phyloP scores from a whole-genome alignment of 2,888 invertebrate species.

The Coecobrya sp. region DNA sequence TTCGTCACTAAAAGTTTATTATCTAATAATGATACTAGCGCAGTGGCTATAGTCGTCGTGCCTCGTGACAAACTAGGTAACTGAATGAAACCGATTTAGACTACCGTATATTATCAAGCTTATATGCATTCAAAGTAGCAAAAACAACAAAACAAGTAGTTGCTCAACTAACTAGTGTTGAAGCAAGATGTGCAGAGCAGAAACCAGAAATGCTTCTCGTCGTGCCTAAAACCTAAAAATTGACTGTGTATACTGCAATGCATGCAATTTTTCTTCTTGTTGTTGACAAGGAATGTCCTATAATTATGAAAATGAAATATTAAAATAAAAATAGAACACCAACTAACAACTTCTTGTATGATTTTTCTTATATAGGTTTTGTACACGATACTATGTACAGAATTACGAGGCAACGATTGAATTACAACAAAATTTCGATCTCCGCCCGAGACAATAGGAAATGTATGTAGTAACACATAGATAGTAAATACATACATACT shows the following conservation, averaged over 20 bases:
- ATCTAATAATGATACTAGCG: background rate
- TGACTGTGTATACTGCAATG: background rate
- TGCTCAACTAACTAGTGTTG: background rate
- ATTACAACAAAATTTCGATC: no score
- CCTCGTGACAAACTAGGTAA: background rate
- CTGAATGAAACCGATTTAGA: background rate
- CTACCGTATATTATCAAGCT: no score
- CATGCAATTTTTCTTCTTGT: background rate
- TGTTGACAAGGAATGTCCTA: background rate
- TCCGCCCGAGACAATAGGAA: no score
- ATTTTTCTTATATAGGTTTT: no score
- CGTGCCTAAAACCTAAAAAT: background rate
- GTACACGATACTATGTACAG: no score
- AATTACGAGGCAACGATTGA: no score
- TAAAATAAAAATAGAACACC: background rate
- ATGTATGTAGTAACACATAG: no score
- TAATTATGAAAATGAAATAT: background rate
- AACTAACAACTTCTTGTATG: no score
- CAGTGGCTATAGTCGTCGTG: no score
- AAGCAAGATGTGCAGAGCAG: background rate
- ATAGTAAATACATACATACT: no score
- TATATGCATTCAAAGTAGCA: background rate
- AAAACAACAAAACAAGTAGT: background rate
- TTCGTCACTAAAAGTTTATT: no score
- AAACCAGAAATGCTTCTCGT: background rate